Base-by-base conservation (phyloP, 1,140 invertebrate genomes). In the Macrobrachium rosenbergii region DNA sequence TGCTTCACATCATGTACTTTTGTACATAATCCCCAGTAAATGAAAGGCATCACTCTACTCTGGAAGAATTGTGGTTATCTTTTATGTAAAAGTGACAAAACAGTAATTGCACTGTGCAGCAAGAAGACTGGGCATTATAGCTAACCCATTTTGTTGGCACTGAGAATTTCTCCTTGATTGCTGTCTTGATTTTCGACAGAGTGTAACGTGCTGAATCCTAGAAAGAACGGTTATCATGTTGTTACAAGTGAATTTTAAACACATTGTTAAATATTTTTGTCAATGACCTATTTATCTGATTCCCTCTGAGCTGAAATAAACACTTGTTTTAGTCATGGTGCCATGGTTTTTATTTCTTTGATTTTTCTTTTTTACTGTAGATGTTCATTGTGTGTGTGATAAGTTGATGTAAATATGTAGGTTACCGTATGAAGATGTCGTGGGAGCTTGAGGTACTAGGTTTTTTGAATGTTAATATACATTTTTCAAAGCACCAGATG, bases 201-300 rank as follows among this genome's bases (percentile, higher is more conserved):
- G 37, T 43, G 21, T 60, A 67, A 73, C 37, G 78, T 81, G 72
- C 78, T 87, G 78, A 72, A 82, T 73, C 85, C 67, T 81, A 81
- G 85, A 81, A 43, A 88, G 82, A 82, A 76, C 69, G 21, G 73
- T 78, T 69, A 83, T 88, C 45, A 83, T 88, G 82, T 88, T 88
- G 87, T 88, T 88, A 88, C 82, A 88, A 75, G 87, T 88, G 82
- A 84, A 76, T 88, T 88, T 88, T 88, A 88, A 80, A 88, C 82
- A 88, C 83, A 82, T 88, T 88, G 87, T 88, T 88, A 88, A 88
- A 80, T 83, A 83, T 83, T 83, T 88, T 88, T 83, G 82, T 88
- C 80, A 82, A 69, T 82, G 81, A 88, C 80, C 80, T 82, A 78
- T 79, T 83, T 88, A 88, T 88, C 80, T 88, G 85, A 87, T 75